Conservation (phyloP, 2,797 vertebrate genomes). For the Acanthurus tractus region DNA sequence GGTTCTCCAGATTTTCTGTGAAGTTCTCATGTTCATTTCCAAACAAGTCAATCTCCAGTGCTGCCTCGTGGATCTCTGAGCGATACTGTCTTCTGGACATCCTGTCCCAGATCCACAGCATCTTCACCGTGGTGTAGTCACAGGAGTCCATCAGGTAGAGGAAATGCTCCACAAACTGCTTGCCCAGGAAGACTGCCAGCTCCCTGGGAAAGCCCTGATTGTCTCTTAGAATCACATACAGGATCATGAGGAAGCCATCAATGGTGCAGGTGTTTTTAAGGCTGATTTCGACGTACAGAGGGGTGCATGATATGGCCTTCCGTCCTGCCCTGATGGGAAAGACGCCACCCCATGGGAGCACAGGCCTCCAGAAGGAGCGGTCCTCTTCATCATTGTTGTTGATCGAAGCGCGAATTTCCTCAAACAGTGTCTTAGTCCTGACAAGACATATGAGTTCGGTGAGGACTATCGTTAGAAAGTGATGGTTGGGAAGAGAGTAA, state of each 20-base stretch:
- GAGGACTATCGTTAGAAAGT: background rate
- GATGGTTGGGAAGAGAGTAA: background rate
- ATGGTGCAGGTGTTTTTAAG: slow-evolving; percentile 95
- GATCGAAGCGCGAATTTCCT: slow-evolving; percentile 93
- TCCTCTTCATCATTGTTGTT: slow-evolving; percentile 91
- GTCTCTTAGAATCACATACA: slow-evolving; percentile 92
- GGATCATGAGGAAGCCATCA: slow-evolving; percentile 93
- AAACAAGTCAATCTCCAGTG: slow-evolving; percentile 92
- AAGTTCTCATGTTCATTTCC: slow-evolving; percentile 95
- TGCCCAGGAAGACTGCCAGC: slow-evolving; percentile 89
- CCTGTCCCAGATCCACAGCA: slow-evolving; percentile 94
- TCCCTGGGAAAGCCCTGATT: slow-evolving; percentile 90
- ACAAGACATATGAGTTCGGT: slow-evolving; percentile 13
- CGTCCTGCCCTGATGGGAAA: slow-evolving; percentile 91
- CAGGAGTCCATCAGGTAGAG: slow-evolving; percentile 93
- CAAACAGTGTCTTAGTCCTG: slow-evolving; percentile 93
- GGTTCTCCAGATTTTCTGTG: slow-evolving; percentile 91
- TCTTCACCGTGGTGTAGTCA: slow-evolving; percentile 92
- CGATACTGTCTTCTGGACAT: slow-evolving; percentile 93
- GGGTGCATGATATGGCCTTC: slow-evolving; percentile 92
- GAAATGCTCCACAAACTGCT: slow-evolving; percentile 91
- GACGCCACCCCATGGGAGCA: slow-evolving; percentile 93
- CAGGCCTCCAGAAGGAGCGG: slow-evolving; percentile 92
- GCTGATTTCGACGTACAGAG: slow-evolving; percentile 91
- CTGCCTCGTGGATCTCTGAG: slow-evolving; percentile 87